phyloP scores from a whole-genome alignment of 2,888 invertebrate genomes.

The Rhagium mordax region DNA sequence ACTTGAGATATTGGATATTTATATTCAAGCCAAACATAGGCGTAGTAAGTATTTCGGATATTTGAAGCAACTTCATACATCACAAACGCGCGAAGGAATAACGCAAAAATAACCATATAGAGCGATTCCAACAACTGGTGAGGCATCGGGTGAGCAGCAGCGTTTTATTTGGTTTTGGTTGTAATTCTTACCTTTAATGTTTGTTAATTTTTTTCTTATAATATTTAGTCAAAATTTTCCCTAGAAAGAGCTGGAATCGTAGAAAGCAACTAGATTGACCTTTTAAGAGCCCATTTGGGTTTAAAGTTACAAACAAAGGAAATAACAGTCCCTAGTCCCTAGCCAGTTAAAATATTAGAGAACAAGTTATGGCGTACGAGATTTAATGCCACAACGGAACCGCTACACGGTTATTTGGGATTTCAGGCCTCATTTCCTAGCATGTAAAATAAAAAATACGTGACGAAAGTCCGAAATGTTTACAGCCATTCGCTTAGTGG shows the following conservation, averaged over 20 bases:
- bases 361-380: not conserved
- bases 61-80: not conserved
- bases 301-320: not conserved
- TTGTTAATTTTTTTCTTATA: too few species aligned
- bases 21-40: constrained; percentile 25
- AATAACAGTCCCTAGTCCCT: not conserved
- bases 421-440: not conserved
- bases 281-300: not conserved
- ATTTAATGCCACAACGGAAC: not conserved
- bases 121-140: not conserved
- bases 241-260: too few species aligned
- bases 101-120: not conserved
- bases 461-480: constrained; percentile 11
- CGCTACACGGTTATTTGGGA: not conserved
- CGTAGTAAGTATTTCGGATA: not conserved
- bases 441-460: constrained; percentile 14
- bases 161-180: too few species aligned
- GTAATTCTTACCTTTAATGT: too few species aligned
- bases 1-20: constrained; percentile 31
- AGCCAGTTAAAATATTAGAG: not conserved
- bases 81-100: not conserved
- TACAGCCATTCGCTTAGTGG: not conserved
- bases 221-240: too few species aligned
- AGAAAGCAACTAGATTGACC: not conserved
- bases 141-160: not conserved